Evolutionary conservation across 2,113 vertebrate species (phyloP).

Genomic region (Merops nubicus): DNA sequence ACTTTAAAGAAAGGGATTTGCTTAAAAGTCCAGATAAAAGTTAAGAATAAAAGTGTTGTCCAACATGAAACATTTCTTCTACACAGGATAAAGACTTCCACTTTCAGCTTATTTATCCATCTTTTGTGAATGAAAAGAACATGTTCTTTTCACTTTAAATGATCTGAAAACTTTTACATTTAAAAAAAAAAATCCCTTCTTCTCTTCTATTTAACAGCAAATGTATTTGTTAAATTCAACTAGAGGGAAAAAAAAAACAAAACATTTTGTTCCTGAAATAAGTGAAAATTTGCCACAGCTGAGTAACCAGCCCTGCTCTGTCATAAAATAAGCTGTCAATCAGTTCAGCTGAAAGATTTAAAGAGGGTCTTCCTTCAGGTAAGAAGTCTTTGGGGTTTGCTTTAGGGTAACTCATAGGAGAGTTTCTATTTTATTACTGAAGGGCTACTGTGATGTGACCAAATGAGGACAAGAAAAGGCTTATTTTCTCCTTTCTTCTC

Average conservation of each 20-base stretch:
- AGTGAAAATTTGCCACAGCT: neutral
- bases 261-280: neutral
- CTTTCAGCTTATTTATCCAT: neutral
- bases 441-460: neutral
- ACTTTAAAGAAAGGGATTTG: neutral
- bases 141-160: neutral
- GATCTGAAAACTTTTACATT: neutral
- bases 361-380: neutral
- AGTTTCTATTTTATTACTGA: neutral
- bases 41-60: neutral
- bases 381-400: neutral
- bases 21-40: neutral
- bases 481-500: neutral
- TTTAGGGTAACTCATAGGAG: neutral
- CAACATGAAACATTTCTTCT: neutral
- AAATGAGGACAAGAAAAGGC: neutral
- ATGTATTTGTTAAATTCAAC: neutral
- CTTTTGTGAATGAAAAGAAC: neutral
- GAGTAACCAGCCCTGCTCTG: neutral
- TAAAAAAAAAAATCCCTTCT: neutral
- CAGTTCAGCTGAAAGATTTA: neutral
- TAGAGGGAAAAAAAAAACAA: fast-evolving
- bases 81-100: neutral
- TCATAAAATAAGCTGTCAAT: neutral
- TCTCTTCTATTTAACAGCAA: neutral